Percentiles rank a stretch among this genome's conserved stretches.
Evolutionary conservation across 2,797 vertebrate species (phyloP).

Genomic region (Buceros bicornis): DNA sequence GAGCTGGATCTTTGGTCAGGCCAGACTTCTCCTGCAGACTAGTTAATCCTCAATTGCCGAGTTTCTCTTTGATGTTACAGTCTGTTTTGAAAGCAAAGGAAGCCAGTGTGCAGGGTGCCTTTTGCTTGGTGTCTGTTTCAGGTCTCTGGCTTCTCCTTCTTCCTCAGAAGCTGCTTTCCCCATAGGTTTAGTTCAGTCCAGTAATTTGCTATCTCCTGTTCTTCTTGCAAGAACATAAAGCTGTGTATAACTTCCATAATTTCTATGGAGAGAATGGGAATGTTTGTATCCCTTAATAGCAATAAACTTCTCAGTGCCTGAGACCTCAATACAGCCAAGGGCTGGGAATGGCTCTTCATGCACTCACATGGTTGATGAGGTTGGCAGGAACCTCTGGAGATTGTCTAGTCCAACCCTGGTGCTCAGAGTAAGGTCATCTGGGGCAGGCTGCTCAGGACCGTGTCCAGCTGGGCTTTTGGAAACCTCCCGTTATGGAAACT

Average conservation of each 20-base stretch:
- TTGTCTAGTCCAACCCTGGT: background rate
- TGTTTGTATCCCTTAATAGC: background rate
- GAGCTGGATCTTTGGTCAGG: background rate
- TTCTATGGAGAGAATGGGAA: background rate
- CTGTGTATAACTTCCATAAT: background rate
- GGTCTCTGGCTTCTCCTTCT: background rate
- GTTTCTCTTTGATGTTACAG: background rate
- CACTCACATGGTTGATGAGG: accelerated
- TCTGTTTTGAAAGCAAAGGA: background rate
- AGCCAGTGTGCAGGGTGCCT: background rate
- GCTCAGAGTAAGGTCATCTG: background rate
- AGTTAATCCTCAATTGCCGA: background rate
- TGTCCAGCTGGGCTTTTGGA: background rate
- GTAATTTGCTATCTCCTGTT: accelerated
- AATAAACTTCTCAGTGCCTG: background rate
- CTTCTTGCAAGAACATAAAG: background rate
- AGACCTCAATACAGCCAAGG: background rate
- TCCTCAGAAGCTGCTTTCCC: background rate
- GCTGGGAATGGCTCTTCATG: accelerated
- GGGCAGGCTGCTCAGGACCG: background rate
- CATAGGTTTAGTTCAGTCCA: background rate
- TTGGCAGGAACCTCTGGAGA: background rate
- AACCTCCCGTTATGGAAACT: background rate
- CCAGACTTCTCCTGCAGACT: background rate
- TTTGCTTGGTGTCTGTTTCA: background rate